Evolutionary conservation across 2,888 invertebrate genomes (phyloP).

Genomic region (Drosophila nigricruria): DNA sequence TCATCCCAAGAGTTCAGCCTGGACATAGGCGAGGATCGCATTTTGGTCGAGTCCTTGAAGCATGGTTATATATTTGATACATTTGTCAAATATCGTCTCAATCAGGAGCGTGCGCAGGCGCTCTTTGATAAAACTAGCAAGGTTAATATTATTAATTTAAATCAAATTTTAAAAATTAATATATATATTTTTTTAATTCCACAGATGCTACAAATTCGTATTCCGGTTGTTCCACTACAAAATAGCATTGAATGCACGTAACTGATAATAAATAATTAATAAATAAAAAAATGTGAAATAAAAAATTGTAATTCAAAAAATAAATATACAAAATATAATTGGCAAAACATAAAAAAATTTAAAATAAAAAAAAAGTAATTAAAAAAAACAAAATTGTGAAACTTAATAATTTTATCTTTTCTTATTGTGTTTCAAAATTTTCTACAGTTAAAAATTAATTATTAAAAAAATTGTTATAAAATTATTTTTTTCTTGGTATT

Average conservation of each 20-base stretch:
- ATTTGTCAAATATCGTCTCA: constrained; percentile 89
- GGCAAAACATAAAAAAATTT: not conserved
- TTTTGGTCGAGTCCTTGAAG: constrained; percentile 89
- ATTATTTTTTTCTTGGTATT: not conserved
- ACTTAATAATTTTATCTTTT: too few relatives aligned
- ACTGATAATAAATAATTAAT: not conserved
- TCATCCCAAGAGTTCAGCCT: constrained; percentile 88
- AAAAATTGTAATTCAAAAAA: too few relatives aligned
- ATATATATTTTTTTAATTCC: constrained; percentile 27
- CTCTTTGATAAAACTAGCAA: constrained; percentile 86
- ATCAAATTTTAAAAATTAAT: not conserved
- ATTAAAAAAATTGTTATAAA: not conserved
- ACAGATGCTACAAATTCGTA: constrained; percentile 84
- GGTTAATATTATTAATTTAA: constrained; percentile 77
- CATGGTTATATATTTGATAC: constrained; percentile 89
- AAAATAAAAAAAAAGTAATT: too few relatives aligned
- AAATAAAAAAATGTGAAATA: too few relatives aligned
- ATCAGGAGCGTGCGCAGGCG: constrained; percentile 87
- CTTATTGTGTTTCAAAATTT: too few relatives aligned
- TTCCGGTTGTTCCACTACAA: constrained; percentile 62
- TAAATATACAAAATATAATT: too few relatives aligned
- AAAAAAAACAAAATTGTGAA: too few relatives aligned
- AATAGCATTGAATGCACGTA: not conserved
- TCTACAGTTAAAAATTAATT: too few relatives aligned
- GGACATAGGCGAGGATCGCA: constrained; percentile 91